phyloP scores from a whole-genome alignment of 2,113 vertebrate species.

The Gambusia affinis region DNA sequence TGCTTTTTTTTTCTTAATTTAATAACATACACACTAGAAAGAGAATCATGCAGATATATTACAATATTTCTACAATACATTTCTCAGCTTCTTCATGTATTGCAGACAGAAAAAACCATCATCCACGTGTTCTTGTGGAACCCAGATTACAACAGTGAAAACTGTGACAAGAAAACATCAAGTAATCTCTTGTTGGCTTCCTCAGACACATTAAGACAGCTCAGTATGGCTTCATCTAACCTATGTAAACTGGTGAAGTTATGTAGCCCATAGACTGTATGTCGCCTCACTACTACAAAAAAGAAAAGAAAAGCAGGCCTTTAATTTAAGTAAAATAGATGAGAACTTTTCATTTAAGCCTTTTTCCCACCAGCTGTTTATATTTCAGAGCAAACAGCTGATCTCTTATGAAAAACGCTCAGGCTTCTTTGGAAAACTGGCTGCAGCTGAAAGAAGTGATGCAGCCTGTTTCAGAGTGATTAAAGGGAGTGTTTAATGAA shows the following conservation, averaged over 20 bases:
- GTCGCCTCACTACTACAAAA: neutral
- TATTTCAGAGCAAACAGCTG: no score
- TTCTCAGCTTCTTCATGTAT: no score
- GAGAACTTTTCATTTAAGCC: neutral
- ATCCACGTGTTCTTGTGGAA: no score
- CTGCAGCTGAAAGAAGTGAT: constrained; percentile 7
- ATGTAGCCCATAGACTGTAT: neutral
- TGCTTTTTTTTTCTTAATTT: neutral
- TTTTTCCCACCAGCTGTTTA: neutral
- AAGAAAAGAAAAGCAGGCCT: neutral
- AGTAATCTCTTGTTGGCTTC: no score
- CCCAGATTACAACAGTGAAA: no score
- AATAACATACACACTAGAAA: neutral
- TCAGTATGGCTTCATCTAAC: neutral
- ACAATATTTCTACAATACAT: neutral
- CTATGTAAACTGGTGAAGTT: neutral
- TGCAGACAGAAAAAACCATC: no score
- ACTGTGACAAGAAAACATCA: no score
- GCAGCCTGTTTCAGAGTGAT: constrained; percentile 39
- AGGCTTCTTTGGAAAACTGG: neutral
- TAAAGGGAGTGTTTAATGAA: constrained; percentile 56
- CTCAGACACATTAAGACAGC: no score
- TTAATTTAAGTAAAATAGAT: neutral
- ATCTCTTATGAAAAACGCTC: neutral
- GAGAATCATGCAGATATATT: neutral